Evolutionary conservation across 2,113 vertebrate species (phyloP).

Genomic region (Salvelinus namaycush): DNA sequence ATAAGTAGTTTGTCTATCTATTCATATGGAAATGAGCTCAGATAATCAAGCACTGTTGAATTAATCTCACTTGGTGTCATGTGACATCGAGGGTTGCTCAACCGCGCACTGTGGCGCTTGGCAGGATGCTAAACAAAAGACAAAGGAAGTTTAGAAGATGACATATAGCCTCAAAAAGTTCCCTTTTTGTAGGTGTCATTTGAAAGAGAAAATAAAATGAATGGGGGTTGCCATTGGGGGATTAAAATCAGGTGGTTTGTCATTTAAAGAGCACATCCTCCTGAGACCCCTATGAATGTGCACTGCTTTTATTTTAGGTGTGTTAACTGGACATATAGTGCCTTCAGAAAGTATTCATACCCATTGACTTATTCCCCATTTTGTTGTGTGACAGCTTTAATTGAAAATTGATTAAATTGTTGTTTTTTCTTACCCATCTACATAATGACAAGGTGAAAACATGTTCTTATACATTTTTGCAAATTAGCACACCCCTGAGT

Average conservation of each 20-base stretch:
- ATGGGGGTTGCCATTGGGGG: not conserved
- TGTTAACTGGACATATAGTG: not conserved
- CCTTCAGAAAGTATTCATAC: too few species aligned
- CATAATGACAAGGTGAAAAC: not conserved
- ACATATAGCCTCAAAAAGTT: conserved; percentile 21
- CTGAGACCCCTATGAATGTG: too few species aligned
- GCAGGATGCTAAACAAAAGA: conserved; percentile 47
- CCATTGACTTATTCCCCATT: too few species aligned
- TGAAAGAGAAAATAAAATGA: not conserved
- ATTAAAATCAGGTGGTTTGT: not conserved
- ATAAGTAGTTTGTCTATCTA: not conserved
- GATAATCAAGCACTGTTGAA: not conserved
- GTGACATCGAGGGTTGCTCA: conserved; percentile 22
- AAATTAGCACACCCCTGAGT: too few species aligned
- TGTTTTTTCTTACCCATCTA: too few species aligned
- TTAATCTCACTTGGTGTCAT: conserved; percentile 15
- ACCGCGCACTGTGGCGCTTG: conserved; percentile 30
- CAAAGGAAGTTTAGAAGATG: conserved; percentile 21
- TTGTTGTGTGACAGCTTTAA: too few species aligned
- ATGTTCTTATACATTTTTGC: not conserved
- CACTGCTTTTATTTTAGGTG: too few species aligned
- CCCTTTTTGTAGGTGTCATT: conserved; percentile 32
- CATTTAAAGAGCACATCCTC: not conserved
- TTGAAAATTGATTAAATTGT: too few species aligned
- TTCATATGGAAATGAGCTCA: not conserved